Conservation (phyloP, 2,888 invertebrate species). For the Gonocerus acuteangulatus region DNA sequence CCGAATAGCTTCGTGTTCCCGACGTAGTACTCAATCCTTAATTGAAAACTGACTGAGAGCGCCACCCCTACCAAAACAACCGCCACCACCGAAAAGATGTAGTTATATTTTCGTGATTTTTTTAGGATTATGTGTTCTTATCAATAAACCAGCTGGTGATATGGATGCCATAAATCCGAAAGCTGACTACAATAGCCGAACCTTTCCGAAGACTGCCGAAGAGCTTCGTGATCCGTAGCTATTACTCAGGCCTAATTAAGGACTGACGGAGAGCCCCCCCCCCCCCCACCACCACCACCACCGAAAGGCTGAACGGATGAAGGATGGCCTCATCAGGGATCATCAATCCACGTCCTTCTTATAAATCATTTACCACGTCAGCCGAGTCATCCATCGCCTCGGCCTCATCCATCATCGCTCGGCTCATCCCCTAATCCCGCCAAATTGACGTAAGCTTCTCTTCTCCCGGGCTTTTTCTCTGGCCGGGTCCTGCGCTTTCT, state of each 20-base stretch:
- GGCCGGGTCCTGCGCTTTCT: not conserved
- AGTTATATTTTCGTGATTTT: no score
- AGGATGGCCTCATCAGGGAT: constrained; percentile 1
- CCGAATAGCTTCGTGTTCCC: no score
- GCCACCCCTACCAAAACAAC: no score
- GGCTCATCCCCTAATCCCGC: not conserved
- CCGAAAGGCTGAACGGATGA: not conserved
- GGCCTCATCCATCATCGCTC: not conserved
- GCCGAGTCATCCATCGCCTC: constrained; percentile 29
- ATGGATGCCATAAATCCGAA: no score
- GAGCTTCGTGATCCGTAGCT: not conserved
- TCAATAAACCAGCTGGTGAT: no score
- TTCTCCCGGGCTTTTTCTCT: not conserved
- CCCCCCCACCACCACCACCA: not conserved
- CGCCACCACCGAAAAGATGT: no score
- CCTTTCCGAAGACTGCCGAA: no score
- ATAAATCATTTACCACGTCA: constrained; percentile 39
- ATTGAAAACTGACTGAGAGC: no score
- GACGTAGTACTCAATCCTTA: no score
- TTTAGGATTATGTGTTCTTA: no score
- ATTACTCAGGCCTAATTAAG: not conserved
- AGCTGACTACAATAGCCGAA: no score
- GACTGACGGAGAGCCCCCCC: not conserved
- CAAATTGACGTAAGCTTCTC: constrained; percentile 4
- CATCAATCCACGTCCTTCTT: constrained; percentile 37